phyloP scores from a whole-genome alignment of 1,140 invertebrate species.

The Samia ricini region DNA sequence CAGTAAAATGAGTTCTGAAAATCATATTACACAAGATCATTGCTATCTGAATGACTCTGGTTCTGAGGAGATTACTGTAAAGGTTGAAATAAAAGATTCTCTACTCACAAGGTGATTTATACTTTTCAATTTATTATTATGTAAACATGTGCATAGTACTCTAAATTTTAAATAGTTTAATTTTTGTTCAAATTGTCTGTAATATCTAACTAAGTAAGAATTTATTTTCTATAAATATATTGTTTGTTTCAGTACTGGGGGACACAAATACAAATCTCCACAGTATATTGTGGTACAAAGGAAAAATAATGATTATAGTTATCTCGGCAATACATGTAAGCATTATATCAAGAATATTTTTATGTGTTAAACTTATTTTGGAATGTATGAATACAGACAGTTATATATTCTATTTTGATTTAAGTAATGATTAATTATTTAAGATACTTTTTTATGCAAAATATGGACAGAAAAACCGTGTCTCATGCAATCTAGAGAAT shows the following conservation, averaged over 20 bases:
- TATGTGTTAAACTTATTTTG: too few species aligned
- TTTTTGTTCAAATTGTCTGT: too few species aligned
- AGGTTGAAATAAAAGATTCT: not conserved
- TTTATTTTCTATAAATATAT: not conserved
- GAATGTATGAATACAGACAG: too few species aligned
- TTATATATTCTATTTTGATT: too few species aligned
- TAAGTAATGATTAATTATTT: too few species aligned
- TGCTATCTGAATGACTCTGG: constrained; percentile 12
- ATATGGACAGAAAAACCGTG: too few species aligned
- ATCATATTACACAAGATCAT: constrained; percentile 15
- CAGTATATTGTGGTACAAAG: not conserved
- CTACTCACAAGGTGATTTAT: not conserved
- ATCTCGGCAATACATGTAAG: not conserved
- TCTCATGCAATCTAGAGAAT: too few species aligned
- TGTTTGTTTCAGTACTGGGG: not conserved
- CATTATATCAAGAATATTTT: too few species aligned
- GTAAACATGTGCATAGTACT: not conserved
- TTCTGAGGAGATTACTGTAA: not conserved
- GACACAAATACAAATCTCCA: not conserved
- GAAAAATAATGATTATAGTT: not conserved
- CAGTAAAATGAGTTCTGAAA: constrained; percentile 14
- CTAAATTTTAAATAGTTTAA: too few species aligned
- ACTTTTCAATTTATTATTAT: not conserved
- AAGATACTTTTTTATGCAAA: too few species aligned
- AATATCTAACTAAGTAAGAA: not conserved